These are phyloP conservation scores for Pterocles gutturalis DNA, from an alignment of 2,113 vertebrate species.

Conservation along the genomic window DNA sequence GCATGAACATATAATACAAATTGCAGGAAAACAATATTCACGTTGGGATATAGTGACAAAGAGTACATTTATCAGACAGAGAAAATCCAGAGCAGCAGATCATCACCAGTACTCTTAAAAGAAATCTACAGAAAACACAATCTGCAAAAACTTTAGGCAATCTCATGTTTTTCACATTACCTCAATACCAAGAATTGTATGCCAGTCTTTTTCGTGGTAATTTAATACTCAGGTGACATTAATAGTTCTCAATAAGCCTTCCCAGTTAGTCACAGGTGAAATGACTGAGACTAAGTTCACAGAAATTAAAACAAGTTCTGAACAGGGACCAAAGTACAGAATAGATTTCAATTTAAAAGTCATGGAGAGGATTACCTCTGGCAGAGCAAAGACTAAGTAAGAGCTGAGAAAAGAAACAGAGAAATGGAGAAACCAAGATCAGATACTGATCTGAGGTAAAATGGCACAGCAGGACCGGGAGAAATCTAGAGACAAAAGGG, in stretches of 20 bases:
- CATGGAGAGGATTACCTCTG: neutral
- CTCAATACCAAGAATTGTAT: neutral
- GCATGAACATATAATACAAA: neutral
- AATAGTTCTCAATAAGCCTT: neutral
- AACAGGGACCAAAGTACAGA: neutral
- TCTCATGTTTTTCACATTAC: neutral
- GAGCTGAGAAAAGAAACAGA: neutral
- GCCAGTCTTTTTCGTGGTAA: neutral
- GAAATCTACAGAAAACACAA: neutral
- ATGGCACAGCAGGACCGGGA: neutral
- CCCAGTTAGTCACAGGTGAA: neutral
- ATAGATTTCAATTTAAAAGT: neutral
- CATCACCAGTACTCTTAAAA: neutral
- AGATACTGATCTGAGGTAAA: neutral
- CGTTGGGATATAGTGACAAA: neutral
- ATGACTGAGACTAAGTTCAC: neutral
- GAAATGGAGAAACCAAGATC: neutral
- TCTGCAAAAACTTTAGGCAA: neutral
- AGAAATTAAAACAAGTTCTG: neutral
- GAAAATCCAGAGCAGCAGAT: neutral
- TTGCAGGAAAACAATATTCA: neutral
- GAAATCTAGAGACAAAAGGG: neutral
- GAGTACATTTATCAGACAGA: neutral
- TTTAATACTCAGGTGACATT: neutral
- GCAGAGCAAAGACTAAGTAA: neutral